These are phyloP conservation scores for Trissoscelio sp. DNA, from an alignment of 2,888 invertebrate species.

Conservation along the genomic window DNA sequence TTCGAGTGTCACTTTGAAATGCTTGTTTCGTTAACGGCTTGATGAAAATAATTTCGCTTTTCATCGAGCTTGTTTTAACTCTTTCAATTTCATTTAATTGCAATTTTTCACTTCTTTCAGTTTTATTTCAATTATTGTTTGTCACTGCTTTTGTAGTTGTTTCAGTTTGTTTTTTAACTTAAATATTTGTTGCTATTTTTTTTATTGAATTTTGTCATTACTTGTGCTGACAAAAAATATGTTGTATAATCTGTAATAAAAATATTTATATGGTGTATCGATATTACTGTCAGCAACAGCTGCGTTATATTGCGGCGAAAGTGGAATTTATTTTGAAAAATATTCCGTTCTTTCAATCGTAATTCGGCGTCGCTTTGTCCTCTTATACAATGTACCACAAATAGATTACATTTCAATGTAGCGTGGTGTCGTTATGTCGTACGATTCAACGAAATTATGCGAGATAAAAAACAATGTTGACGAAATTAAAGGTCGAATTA, in stretches of 20 bases:
- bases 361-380: constrained; percentile 30
- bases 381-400: constrained; percentile 15
- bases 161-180: no score
- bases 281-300: constrained; percentile 38
- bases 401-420: constrained; percentile 39
- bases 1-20: constrained; percentile 2
- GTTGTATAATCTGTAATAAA: constrained; percentile 9
- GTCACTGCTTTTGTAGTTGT: no score
- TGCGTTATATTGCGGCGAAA: constrained; percentile 23
- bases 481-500: no score
- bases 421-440: background rate
- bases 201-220: no score
- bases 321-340: constrained; percentile 40
- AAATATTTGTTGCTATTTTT: no score
- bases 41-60: constrained; percentile 5
- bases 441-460: no score
- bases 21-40: constrained; percentile 15
- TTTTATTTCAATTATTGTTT: no score
- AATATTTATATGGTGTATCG: constrained; percentile 21
- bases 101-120: background rate
- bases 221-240: background rate
- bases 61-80: background rate
- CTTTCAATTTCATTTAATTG: constrained; percentile 8
- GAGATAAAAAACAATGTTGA: no score
- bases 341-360: constrained; percentile 31